Percentiles rank a stretch among this genome's conserved stretches.
These are phyloP conservation scores for Andrena chrysosceles DNA, from an alignment of 2,888 invertebrate genomes.

Conservation along the genomic window DNA sequence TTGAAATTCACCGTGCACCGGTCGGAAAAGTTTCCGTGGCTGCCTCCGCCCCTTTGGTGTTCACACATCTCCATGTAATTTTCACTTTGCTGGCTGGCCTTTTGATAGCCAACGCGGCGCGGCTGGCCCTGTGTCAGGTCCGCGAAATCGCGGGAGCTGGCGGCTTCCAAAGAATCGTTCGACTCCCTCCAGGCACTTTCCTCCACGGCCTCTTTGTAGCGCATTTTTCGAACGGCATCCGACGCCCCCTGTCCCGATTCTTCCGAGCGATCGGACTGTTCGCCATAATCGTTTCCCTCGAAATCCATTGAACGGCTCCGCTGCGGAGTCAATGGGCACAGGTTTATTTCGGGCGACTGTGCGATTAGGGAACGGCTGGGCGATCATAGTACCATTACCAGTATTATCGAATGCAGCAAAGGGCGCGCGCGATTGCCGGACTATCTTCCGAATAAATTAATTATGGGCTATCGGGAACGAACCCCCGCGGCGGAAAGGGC, in stretches of 20 bases:
- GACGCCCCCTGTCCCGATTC: not conserved
- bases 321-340: slow-evolving; percentile 36
- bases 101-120: not conserved
- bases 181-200: slow-evolving; percentile 6
- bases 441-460: slow-evolving; percentile 42
- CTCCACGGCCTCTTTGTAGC: not conserved
- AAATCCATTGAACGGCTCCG: slow-evolving; percentile 38
- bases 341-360: slow-evolving; percentile 44
- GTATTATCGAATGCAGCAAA: slow-evolving; percentile 24
- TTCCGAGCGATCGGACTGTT: slow-evolving; percentile 32
- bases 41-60: slow-evolving; percentile 12
- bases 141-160: not conserved
- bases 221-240: slow-evolving; percentile 5
- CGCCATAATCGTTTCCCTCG: slow-evolving; percentile 26
- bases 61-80: slow-evolving; percentile 31
- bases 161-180: slow-evolving; percentile 5
- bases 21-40: slow-evolving; percentile 6
- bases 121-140: not conserved
- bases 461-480: slow-evolving; percentile 6
- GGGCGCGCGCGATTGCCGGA: slow-evolving; percentile 22
- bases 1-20: not conserved
- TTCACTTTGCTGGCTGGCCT: slow-evolving; percentile 3
- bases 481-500: not conserved
- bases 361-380: slow-evolving; percentile 54
- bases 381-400: slow-evolving; percentile 55